phyloP scores from a whole-genome alignment of 2,888 invertebrate genomes.

The Entomobrya proxima region DNA sequence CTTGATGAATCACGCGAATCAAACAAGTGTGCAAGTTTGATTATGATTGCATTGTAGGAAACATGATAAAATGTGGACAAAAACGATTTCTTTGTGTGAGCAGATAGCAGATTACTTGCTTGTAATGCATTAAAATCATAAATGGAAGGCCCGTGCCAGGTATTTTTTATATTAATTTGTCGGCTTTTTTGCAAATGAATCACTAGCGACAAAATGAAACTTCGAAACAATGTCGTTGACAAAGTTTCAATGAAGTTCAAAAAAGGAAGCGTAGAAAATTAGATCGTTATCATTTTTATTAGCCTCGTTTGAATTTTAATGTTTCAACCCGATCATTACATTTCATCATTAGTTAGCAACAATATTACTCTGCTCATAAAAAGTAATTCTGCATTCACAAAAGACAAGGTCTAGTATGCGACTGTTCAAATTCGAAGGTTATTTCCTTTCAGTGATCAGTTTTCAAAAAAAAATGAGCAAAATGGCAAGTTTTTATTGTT shows the following conservation, averaged over 20 bases:
- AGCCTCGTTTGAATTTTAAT: conserved; percentile 21
- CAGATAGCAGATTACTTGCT: neutral
- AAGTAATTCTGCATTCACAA: neutral
- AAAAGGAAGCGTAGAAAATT: neutral
- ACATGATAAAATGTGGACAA: neutral
- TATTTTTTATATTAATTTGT: neutral
- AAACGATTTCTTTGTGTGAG: neutral
- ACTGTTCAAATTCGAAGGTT: neutral
- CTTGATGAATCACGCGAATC: too few species aligned
- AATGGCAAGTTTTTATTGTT: neutral
- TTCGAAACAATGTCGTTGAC: neutral
- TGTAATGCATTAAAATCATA: neutral
- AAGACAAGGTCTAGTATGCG: neutral
- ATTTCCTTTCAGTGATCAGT: neutral
- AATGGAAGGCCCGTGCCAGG: neutral
- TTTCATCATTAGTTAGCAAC: neutral
- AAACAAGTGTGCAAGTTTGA: too few species aligned
- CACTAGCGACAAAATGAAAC: neutral
- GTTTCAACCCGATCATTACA: neutral
- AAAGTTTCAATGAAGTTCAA: neutral
- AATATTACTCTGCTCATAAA: neutral
- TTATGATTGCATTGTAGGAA: neutral
- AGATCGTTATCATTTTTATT: conserved; percentile 10
- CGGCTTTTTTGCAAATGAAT: neutral
- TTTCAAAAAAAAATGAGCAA: conserved; percentile 3